phyloP scores from a whole-genome alignment of 2,797 vertebrate genomes.

The Peromyscus attwateri region DNA sequence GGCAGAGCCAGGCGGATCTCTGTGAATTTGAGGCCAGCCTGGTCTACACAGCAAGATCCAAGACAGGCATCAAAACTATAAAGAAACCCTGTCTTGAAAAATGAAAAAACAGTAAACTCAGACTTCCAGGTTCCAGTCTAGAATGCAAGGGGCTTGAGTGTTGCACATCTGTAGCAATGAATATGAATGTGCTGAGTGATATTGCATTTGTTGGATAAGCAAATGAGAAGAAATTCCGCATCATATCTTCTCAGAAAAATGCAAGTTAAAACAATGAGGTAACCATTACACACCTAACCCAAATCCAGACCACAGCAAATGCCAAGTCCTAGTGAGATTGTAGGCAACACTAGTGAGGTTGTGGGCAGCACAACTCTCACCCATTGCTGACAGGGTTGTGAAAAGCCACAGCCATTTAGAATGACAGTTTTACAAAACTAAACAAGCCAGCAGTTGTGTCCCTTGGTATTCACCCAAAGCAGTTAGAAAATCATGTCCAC shows the following conservation, averaged over 20 bases:
- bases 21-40: too few species aligned
- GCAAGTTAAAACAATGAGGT: neutral
- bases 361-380: neutral
- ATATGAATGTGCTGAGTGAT: neutral
- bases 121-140: neutral
- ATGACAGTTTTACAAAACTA: neutral
- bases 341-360: neutral
- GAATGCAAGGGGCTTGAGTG: neutral
- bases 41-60: too few species aligned
- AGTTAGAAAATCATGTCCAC: neutral
- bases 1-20: too few species aligned
- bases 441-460: neutral
- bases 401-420: neutral
- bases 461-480: neutral
- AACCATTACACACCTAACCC: neutral
- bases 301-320: conserved; percentile 18
- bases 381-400: neutral
- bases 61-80: too few species aligned
- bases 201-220: neutral
- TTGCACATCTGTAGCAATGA: neutral
- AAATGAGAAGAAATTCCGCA: neutral
- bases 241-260: neutral
- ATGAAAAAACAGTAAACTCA: conserved; percentile 41
- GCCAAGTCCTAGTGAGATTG: neutral
- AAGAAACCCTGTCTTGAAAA: too few species aligned